Evolutionary conservation across 2,797 vertebrate genomes (phyloP).

Genomic region (Rhinichthys osculus): DNA sequence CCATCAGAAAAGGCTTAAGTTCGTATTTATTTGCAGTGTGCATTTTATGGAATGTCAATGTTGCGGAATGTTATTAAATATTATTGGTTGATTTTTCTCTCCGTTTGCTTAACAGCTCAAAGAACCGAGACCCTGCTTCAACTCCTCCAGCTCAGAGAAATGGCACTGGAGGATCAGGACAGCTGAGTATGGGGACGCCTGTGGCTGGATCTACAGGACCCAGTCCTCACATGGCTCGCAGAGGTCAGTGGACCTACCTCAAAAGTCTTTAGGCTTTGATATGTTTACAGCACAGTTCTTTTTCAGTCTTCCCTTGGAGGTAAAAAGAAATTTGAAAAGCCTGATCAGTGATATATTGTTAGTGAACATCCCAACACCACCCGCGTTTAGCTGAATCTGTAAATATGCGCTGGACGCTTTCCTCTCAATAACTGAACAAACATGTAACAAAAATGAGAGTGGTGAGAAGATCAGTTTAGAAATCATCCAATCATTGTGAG

Average conservation of each 20-base stretch:
- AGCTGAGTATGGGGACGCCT: slow-evolving; percentile 74
- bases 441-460: background rate
- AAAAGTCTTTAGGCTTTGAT: background rate
- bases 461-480: background rate
- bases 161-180: slow-evolving; percentile 72
- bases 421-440: background rate
- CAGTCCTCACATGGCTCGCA: slow-evolving; percentile 89
- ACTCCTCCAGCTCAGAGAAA: slow-evolving; percentile 82
- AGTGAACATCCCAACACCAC: background rate
- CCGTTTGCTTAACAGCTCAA: slow-evolving; percentile 76
- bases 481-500: background rate
- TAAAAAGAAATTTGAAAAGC: background rate
- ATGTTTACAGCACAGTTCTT: background rate
- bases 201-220: slow-evolving; percentile 82
- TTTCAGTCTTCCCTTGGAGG: background rate
- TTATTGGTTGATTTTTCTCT: background rate
- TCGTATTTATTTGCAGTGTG: background rate
- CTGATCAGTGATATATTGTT: background rate
- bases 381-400: background rate
- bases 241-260: slow-evolving; percentile 78
- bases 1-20: background rate
- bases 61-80: background rate
- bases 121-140: slow-evolving; percentile 80
- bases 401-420: background rate
- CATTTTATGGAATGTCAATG: background rate